phyloP scores from a whole-genome alignment of 2,797 vertebrate genomes.

The Argyrosomus regius region DNA sequence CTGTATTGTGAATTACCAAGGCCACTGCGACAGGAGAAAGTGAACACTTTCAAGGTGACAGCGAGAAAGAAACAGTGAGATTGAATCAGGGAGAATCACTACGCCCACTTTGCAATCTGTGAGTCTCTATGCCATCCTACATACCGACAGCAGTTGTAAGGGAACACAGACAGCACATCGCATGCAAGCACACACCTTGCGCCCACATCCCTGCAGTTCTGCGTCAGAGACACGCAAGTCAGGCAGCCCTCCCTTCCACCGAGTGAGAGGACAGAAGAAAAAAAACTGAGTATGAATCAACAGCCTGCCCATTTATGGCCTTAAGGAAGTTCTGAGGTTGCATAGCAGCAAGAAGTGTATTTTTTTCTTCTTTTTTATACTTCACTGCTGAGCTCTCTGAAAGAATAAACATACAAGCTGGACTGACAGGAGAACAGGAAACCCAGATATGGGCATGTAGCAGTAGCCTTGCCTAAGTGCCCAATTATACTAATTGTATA shows the following conservation, averaged over 20 bases:
- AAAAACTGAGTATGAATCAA: conserved; percentile 77
- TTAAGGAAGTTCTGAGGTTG: conserved; percentile 76
- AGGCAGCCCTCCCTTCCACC: conserved; percentile 72
- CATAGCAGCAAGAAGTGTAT: conserved; percentile 75
- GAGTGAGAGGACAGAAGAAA: conserved; percentile 59
- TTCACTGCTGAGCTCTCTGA: conserved; percentile 28
- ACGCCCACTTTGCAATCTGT: conserved; percentile 84
- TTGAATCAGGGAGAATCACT: conserved; percentile 76
- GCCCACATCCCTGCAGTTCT: conserved; percentile 82
- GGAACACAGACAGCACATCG: conserved; percentile 68
- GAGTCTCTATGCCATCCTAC: conserved; percentile 72
- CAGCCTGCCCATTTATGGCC: conserved; percentile 82
- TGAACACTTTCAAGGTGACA: conserved; percentile 47
- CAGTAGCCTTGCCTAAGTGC: not conserved
- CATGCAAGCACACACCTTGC: conserved; percentile 75
- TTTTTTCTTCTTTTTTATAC: conserved; percentile 34
- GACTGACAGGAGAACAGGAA: conserved; percentile 27
- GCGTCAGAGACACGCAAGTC: conserved; percentile 85
- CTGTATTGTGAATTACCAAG: conserved; percentile 30
- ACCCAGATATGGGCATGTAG: conserved; percentile 15
- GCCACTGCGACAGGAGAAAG: conserved; percentile 36
- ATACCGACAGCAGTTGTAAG: conserved; percentile 66
- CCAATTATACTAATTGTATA: conserved; percentile 26
- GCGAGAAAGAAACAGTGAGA: conserved; percentile 25
- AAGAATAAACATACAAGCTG: conserved; percentile 30